phyloP scores from a whole-genome alignment of 2,797 vertebrate species.

The Clarias platycephalus region DNA sequence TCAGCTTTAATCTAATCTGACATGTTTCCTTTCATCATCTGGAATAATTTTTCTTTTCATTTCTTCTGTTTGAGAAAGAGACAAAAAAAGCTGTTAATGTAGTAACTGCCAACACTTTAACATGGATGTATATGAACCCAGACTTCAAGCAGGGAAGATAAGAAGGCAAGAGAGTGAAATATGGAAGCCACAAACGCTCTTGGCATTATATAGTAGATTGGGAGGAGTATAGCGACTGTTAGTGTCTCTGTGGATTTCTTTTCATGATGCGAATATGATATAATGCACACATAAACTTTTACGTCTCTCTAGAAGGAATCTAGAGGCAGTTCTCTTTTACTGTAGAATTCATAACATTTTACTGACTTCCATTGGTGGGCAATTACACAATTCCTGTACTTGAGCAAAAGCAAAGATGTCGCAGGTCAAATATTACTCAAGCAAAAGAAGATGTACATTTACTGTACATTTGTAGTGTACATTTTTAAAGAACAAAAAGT shows the following conservation, averaged over 20 bases:
- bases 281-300: background rate
- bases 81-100: background rate
- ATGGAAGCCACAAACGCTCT: background rate
- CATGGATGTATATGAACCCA: background rate
- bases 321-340: background rate
- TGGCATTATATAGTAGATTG: background rate
- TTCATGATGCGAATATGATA: conserved; percentile 2
- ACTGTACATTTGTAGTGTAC: no score
- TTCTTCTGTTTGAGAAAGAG: background rate
- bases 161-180: background rate
- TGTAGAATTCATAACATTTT: background rate
- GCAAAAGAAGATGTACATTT: no score
- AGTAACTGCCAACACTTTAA: background rate
- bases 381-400: no score
- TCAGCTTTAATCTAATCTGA: conserved; percentile 14
- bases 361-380: conserved; percentile 1
- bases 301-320: background rate
- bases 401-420: no score
- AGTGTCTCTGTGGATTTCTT: background rate
- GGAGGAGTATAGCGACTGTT: background rate
- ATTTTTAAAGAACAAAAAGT: no score
- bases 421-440: no score
- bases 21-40: conserved; percentile 15
- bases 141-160: background rate
- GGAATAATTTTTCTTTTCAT: conserved; percentile 14